These are phyloP conservation scores for Trichonephila clavata DNA, from an alignment of 1,140 invertebrate genomes.

Conservation along the genomic window DNA sequence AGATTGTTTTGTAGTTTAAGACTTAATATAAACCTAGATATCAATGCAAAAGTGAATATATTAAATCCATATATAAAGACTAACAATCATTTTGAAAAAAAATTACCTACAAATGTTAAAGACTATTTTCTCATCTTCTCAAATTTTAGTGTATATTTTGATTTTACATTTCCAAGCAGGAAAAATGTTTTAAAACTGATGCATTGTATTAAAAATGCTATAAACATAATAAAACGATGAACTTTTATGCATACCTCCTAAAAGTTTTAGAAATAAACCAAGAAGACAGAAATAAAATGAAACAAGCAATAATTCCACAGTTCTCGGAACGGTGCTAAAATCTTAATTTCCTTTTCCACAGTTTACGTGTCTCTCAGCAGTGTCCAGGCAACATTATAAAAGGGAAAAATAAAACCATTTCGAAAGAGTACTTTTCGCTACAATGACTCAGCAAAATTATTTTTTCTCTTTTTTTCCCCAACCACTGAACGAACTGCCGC, in stretches of 20 bases:
- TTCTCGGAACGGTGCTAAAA: not conserved
- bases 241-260: not conserved
- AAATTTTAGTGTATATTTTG: too few species aligned
- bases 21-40: too few species aligned
- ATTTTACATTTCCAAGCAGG: too few species aligned
- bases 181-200: too few species aligned
- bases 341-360: not conserved
- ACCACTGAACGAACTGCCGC: not conserved
- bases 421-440: not conserved
- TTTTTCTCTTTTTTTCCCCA: not conserved
- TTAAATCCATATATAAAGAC: too few species aligned
- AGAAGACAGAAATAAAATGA: not conserved
- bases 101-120: too few species aligned
- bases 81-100: too few species aligned
- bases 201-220: too few species aligned
- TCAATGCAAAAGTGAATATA: too few species aligned
- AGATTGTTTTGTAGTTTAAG: too few species aligned
- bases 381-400: conserved; percentile 22
- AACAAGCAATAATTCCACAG: not conserved
- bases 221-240: not conserved
- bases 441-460: conserved; percentile 31
- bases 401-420: conserved; percentile 7
- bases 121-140: too few species aligned
- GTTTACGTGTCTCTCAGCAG: not conserved
- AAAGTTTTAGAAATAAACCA: not conserved